These are phyloP conservation scores for Rotaria sp. DNA, from an alignment of 2,888 invertebrate genomes.

Conservation along the genomic window DNA sequence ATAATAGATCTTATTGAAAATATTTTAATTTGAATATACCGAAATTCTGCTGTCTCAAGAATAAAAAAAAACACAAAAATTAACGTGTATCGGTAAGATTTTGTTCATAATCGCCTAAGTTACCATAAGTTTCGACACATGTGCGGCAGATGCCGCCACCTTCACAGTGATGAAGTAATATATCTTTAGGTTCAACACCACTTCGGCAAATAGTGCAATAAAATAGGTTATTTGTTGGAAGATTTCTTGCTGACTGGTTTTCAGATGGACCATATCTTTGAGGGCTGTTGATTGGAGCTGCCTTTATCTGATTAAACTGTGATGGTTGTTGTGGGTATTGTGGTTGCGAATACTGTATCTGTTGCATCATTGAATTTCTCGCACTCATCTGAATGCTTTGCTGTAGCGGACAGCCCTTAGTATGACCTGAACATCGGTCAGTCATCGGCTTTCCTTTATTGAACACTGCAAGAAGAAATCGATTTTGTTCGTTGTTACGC, in stretches of 20 bases:
- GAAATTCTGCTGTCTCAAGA: background rate
- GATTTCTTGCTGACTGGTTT: background rate
- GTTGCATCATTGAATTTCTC: too few species aligned
- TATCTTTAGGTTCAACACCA: background rate
- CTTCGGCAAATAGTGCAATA: background rate
- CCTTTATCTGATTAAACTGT: background rate
- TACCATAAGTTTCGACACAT: background rate
- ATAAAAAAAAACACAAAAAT: background rate
- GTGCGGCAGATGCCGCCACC: background rate
- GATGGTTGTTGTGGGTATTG: fast-evolving
- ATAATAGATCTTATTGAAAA: background rate
- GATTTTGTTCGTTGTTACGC: background rate
- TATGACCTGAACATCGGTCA: background rate
- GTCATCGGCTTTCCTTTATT: background rate
- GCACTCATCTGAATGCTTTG: background rate
- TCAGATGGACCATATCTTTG: too few species aligned
- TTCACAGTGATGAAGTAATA: background rate
- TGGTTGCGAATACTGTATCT: too few species aligned
- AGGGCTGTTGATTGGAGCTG: too few species aligned
- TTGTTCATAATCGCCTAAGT: background rate
- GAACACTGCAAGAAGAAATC: background rate
- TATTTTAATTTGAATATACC: background rate
- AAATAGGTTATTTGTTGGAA: background rate
- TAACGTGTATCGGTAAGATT: background rate
- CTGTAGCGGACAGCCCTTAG: background rate